Evolutionary conservation across 1,140 invertebrate species (phyloP), one percentile per base, ranked within the genome.

Genomic region (Halesus radiatus): DNA sequence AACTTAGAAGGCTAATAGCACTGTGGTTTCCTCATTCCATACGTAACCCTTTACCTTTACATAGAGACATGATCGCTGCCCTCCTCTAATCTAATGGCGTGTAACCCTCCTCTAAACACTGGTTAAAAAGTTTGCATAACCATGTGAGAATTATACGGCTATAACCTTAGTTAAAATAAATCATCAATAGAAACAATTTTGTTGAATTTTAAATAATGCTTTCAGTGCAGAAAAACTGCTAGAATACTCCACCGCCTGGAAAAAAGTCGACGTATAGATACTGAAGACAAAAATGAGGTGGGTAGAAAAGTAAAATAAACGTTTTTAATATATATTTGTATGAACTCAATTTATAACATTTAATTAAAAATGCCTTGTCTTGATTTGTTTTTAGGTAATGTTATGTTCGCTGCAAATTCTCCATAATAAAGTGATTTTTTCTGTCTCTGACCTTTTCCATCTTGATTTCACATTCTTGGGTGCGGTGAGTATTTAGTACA

Each of bases 321-420:
- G 26, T 3, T 29, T 29, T 29, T 29, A n/a, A n/a, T n/a, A n/a
- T n/a, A 29, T 5, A 29, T 3, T 29, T 29, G 26, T 29, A 29
- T 29, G 26, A 29, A 29, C 2, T 5, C 26, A 29, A 29, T 29
- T 29, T 3, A 29, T 29, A 29, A 29, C 5, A 29, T 3, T n/a
- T 29, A 29, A 29, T 29, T 29, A 29, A 29, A 29, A 5, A 29
- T 3, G 26, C 26, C 26, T 29, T 29, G n/a, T n/a, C n/a, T n/a
- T n/a, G n/a, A n/a, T 64, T 52, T 23, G 6, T 72, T 52, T 72
- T 72, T 45, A 72, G 68, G 68, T 72, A 16, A 3, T 72, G 32
- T 18, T 72, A 52, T 72, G 37, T 52, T 72, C 68, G n/a, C 50
- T 72, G 18, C 68, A 72, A 72, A 45, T 72, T 20, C 68, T 72